phyloP scores from a whole-genome alignment of 2,113 vertebrate species.

The Thalassoma bifasciatum region DNA sequence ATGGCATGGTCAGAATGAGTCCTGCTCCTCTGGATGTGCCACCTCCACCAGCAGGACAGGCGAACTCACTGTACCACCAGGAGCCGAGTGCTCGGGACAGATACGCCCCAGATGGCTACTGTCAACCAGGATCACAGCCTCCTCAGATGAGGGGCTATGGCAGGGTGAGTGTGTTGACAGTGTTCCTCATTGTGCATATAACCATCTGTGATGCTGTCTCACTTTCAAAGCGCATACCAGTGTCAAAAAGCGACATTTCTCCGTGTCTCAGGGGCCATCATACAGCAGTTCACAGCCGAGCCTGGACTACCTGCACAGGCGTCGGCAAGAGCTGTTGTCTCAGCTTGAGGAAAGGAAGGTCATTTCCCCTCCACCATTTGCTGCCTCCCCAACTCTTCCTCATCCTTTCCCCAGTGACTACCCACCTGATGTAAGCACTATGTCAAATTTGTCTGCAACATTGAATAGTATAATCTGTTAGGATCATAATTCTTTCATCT shows the following conservation, averaged over 20 bases:
- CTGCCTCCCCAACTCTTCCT: constrained; percentile 91
- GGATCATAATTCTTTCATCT: too few relatives aligned
- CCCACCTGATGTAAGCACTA: constrained; percentile 85
- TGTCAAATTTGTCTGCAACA: not conserved
- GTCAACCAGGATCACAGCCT: constrained; percentile 86
- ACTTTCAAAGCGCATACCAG: not conserved
- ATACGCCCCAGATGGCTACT: constrained; percentile 89
- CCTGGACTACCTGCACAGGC: constrained; percentile 92
- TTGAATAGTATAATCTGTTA: too few relatives aligned
- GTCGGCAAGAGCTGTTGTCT: constrained; percentile 95
- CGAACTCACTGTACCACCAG: constrained; percentile 87
- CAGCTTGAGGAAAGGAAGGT: constrained; percentile 96
- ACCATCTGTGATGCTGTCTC: not conserved
- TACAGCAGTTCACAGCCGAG: constrained; percentile 87
- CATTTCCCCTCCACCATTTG: constrained; percentile 96
- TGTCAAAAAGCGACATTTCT: not conserved
- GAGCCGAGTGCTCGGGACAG: constrained; percentile 89
- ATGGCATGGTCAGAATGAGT: constrained; percentile 91
- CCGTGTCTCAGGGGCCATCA: constrained; percentile 55
- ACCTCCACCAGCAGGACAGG: constrained; percentile 77
- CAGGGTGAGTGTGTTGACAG: constrained; percentile 82
- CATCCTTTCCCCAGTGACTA: constrained; percentile 90
- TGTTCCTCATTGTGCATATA: not conserved
- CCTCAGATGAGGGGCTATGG: constrained; percentile 88
- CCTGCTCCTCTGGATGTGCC: constrained; percentile 92